Percentiles rank a stretch among this genome's conserved stretches.
phyloP scores from a whole-genome alignment of 2,797 vertebrate genomes.

The Silurus aristotelis region DNA sequence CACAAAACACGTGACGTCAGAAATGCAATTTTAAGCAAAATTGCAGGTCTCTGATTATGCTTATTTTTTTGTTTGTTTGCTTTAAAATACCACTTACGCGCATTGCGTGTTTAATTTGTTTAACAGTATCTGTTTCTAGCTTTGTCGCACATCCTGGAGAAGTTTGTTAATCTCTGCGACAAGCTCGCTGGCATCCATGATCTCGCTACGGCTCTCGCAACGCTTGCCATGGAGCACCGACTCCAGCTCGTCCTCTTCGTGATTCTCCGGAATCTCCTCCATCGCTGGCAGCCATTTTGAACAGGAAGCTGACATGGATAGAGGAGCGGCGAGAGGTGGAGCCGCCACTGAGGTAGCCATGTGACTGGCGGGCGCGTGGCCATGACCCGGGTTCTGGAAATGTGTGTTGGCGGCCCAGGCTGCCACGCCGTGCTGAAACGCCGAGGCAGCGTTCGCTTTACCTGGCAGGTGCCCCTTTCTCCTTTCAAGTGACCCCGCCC shows the following conservation, averaged over 20 bases:
- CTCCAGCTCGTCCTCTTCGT: conserved; percentile 96
- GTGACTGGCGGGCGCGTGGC: conserved; percentile 79
- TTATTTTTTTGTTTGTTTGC: conserved; percentile 35
- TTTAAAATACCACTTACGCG: conserved; percentile 61
- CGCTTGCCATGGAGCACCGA: conserved; percentile 84
- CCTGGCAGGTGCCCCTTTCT: conserved; percentile 84
- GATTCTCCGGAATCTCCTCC: conserved; percentile 99
- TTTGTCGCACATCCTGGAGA: conserved; percentile 94
- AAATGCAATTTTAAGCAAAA: conserved; percentile 91
- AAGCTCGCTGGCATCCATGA: conserved; percentile 97
- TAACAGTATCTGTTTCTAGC: conserved; percentile 68
- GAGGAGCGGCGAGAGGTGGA: conserved; percentile 47
- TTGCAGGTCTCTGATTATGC: conserved; percentile 71
- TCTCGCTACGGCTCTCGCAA: conserved; percentile 91
- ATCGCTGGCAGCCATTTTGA: conserved; percentile 97
- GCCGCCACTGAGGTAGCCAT: conserved; percentile 62
- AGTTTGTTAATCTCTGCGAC: conserved; percentile 98
- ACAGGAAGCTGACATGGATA: conserved; percentile 68
- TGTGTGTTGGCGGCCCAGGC: conserved; percentile 96
- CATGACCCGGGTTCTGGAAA: conserved; percentile 89
- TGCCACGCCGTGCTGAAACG: conserved; percentile 89
- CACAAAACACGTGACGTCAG: conserved; percentile 96
- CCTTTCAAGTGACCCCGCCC: conserved; percentile 83
- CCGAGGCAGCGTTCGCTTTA: conserved; percentile 76
- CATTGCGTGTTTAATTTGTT: conserved; percentile 56